Evolutionary conservation across 2,888 invertebrate species (phyloP).

Genomic region (Girardia tigrina): DNA sequence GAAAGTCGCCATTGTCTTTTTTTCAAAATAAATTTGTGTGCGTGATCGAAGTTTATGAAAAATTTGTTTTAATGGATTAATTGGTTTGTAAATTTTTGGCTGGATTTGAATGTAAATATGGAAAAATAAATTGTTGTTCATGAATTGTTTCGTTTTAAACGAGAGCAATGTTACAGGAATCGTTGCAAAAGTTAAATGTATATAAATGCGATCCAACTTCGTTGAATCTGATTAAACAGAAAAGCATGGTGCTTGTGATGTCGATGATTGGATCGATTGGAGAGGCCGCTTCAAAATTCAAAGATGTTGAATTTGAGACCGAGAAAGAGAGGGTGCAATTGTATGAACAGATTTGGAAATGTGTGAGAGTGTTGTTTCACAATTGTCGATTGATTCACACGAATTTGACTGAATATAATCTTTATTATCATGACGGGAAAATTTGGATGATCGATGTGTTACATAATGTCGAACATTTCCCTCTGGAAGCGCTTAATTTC

Average conservation of each 20-base stretch:
- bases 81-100: too few species aligned
- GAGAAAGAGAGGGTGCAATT: conserved; percentile 60
- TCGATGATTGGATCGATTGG: conserved; percentile 78
- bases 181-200: too few species aligned
- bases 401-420: conserved; percentile 88
- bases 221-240: conserved; percentile 68
- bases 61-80: too few species aligned
- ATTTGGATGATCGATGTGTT: conserved; percentile 91
- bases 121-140: too few species aligned
- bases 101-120: too few species aligned
- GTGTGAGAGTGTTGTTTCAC: conserved; percentile 85
- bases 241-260: conserved; percentile 85
- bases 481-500: conserved; percentile 84
- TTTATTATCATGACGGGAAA: conserved; percentile 63
- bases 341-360: conserved; percentile 56
- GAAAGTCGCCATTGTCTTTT: too few species aligned
- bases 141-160: too few species aligned
- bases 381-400: conserved; percentile 87
- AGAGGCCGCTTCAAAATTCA: conserved; percentile 56
- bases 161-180: too few species aligned
- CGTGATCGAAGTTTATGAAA: too few species aligned
- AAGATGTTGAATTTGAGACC: conserved; percentile 62
- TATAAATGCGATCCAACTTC: too few species aligned
- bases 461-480: conserved; percentile 93
- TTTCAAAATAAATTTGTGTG: too few species aligned